These are phyloP conservation scores for Galbula dea DNA, from an alignment of 2,113 vertebrate genomes.

Conservation along the genomic window DNA sequence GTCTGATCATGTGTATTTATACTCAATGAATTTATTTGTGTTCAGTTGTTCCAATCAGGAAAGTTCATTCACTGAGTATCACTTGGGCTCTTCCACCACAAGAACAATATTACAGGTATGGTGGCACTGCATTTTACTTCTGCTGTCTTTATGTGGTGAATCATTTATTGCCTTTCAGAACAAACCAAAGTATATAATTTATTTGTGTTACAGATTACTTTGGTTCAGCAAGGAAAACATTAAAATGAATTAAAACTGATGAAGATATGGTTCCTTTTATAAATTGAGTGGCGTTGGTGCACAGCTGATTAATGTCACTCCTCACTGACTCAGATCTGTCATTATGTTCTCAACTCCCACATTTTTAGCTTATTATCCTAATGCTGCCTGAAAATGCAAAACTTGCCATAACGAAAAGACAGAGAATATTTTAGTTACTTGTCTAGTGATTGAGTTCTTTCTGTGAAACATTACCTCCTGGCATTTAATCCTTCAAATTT, in stretches of 20 bases:
- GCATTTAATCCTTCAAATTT: background rate
- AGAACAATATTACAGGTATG: constrained; percentile 89
- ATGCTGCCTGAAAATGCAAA: constrained; percentile 15
- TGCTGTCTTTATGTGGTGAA: background rate
- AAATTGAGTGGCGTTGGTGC: background rate
- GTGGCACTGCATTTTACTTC: background rate
- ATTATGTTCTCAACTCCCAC: background rate
- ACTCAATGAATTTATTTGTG: constrained; percentile 22
- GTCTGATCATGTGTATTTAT: background rate
- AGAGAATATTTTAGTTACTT: background rate
- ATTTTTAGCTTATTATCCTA: background rate
- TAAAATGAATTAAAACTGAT: background rate
- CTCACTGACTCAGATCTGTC: constrained; percentile 8
- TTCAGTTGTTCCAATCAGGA: constrained; percentile 93
- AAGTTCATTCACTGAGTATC: constrained; percentile 91
- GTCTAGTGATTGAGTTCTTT: background rate
- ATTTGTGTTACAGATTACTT: background rate
- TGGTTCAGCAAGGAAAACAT: background rate
- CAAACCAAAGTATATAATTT: background rate
- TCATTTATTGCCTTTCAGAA: background rate
- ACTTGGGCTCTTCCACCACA: constrained; percentile 95
- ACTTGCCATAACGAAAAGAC: background rate
- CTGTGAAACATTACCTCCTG: background rate
- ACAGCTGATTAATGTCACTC: background rate
- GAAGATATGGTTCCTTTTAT: background rate